Percentiles rank a stretch among this genome's conserved stretches.
Evolutionary conservation across 2,888 invertebrate genomes (phyloP).

Genomic region (Troides aeacus): DNA sequence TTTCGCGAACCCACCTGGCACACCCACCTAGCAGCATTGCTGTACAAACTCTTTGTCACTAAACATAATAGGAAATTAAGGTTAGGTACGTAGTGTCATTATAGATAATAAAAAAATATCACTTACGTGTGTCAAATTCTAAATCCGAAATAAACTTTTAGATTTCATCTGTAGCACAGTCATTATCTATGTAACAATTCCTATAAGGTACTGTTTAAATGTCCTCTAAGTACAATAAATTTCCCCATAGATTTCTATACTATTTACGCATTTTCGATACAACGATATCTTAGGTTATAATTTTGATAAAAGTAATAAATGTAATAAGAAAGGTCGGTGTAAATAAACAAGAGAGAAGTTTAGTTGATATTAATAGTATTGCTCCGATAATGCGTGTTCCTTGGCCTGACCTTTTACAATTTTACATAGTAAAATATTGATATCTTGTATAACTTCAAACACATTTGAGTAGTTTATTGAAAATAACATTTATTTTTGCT

Average conservation of each 20-base stretch:
- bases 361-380: constrained; percentile 33
- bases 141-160: background rate
- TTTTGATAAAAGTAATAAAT: constrained; percentile 60
- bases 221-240: constrained; percentile 47
- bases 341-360: constrained; percentile 38
- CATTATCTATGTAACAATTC: constrained; percentile 14
- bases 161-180: constrained; percentile 19
- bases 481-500: background rate
- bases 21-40: too few relatives aligned
- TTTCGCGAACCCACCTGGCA: too few relatives aligned
- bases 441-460: background rate
- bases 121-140: background rate
- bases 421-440: background rate
- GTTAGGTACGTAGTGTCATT: too few relatives aligned
- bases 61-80: too few relatives aligned
- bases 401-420: constrained; percentile 16
- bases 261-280: constrained; percentile 68
- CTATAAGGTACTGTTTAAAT: constrained; percentile 24
- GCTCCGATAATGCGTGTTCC: constrained; percentile 16
- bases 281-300: constrained; percentile 65
- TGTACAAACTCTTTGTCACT: too few relatives aligned
- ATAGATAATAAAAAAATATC: too few relatives aligned
- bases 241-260: constrained; percentile 57
- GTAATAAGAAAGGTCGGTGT: constrained; percentile 41
- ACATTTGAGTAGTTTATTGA: too few relatives aligned